Percentiles rank a stretch among this genome's conserved stretches.
Evolutionary conservation across 2,113 vertebrate species (phyloP).

Genomic region (Genyomyrus donnyi): DNA sequence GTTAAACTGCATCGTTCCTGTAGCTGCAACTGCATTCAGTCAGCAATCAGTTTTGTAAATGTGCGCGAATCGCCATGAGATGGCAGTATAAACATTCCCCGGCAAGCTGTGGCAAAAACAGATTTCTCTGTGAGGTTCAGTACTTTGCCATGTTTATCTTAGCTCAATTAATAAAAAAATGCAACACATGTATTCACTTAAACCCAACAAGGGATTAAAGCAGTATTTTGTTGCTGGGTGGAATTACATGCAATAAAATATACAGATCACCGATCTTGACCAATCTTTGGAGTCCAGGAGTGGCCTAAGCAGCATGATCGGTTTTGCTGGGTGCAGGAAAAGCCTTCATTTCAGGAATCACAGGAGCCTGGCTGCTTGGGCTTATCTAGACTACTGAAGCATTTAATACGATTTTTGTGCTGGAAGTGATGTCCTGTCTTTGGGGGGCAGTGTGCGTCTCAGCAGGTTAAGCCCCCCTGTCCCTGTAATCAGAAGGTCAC

Average conservation of each 20-base stretch:
- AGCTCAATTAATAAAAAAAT: not conserved
- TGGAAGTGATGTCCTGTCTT: not conserved
- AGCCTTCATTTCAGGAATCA: not conserved
- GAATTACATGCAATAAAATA: not conserved
- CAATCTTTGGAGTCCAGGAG: not conserved
- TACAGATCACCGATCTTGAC: not conserved
- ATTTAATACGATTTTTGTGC: not conserved
- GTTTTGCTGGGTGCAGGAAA: not conserved
- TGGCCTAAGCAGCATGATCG: not conserved
- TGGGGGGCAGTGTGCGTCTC: not conserved
- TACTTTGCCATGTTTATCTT: not conserved
- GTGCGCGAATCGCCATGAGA: not conserved
- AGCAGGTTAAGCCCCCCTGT: not conserved
- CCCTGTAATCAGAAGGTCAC: not conserved
- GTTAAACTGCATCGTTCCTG: not conserved
- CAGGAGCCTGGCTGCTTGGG: not conserved
- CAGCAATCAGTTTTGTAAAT: not conserved
- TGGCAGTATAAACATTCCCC: constrained; percentile 17
- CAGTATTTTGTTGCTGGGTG: not conserved
- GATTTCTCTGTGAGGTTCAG: not conserved
- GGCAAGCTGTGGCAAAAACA: not conserved
- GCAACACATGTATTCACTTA: not conserved
- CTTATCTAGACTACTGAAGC: not conserved
- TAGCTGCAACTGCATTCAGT: not conserved
- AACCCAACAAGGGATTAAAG: not conserved